Conservation (phyloP, 2,888 invertebrate species). For the Metalampra italica region DNA sequence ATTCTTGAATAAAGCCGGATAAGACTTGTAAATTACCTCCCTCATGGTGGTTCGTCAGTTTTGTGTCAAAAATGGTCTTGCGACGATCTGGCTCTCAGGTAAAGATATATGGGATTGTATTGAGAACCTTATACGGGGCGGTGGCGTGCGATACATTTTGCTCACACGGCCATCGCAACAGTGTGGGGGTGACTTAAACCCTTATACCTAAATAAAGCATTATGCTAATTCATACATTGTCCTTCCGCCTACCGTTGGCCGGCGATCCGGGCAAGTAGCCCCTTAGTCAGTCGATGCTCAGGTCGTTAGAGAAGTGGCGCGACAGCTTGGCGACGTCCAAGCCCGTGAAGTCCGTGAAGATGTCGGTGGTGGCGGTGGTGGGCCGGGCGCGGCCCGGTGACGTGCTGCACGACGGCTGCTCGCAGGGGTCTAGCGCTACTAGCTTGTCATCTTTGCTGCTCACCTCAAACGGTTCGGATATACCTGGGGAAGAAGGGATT, state of each 20-base stretch:
- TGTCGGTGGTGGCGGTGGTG: constrained; percentile 49
- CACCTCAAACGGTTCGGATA: constrained; percentile 71
- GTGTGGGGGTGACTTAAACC: too few species aligned
- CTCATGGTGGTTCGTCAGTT: too few species aligned
- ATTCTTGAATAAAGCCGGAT: too few species aligned
- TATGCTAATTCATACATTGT: not conserved
- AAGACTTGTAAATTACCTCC: too few species aligned
- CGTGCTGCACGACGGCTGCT: constrained; percentile 44
- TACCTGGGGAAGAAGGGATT: constrained; percentile 40
- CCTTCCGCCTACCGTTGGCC: constrained; percentile 32
- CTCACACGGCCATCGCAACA: too few species aligned
- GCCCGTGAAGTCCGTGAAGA: constrained; percentile 70
- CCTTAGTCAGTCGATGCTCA: constrained; percentile 76
- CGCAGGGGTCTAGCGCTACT: constrained; percentile 38
- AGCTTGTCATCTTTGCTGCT: constrained; percentile 61
- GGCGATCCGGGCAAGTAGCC: constrained; percentile 67
- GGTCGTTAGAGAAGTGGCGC: constrained; percentile 69
- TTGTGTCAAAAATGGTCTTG: too few species aligned
- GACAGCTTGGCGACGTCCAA: constrained; percentile 68
- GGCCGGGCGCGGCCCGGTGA: constrained; percentile 40
- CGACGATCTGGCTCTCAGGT: too few species aligned
- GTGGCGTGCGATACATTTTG: too few species aligned
- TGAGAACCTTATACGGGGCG: too few species aligned
- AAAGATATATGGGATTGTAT: too few species aligned
- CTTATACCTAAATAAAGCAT: not conserved